These are phyloP conservation scores for Ylistrum balloti DNA, from an alignment of 1,140 invertebrate species.

Conservation along the genomic window DNA sequence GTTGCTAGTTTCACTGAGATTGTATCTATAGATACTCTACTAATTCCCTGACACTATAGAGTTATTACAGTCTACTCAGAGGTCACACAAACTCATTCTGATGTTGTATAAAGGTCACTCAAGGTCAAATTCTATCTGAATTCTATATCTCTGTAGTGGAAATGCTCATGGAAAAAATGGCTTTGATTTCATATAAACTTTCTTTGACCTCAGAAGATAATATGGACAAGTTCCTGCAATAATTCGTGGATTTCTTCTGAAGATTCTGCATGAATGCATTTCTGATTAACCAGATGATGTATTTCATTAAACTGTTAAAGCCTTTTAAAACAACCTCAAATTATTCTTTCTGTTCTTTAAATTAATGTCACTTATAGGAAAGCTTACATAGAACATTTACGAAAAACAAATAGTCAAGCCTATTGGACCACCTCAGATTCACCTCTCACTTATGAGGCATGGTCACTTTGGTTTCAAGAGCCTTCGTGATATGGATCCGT, in stretches of 20 bases:
- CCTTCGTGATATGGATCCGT: neutral
- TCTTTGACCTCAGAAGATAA: neutral
- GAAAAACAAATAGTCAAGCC: neutral
- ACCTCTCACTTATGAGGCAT: neutral
- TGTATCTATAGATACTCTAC: neutral
- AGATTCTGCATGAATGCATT: neutral
- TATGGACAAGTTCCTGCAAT: conserved; percentile 24
- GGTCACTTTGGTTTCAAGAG: conserved; percentile 33
- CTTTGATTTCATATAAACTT: conserved; percentile 40
- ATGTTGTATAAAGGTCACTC: neutral
- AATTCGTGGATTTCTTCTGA: conserved; percentile 27
- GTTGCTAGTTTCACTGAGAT: neutral
- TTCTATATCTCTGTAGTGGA: neutral
- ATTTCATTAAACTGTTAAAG: neutral
- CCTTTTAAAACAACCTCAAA: neutral
- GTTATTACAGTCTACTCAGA: neutral
- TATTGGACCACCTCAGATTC: neutral
- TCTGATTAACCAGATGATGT: neutral
- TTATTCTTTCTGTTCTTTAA: neutral
- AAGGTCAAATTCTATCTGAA: neutral
- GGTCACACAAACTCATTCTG: neutral
- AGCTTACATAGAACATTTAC: neutral
- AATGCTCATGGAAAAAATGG: neutral
- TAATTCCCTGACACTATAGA: neutral
- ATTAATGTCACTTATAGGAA: neutral